A percentile compares a stretch with the other conserved stretches of the same genome.
Conservation (phyloP, 2,888 invertebrate species). For the Podotricha telesiphe region DNA sequence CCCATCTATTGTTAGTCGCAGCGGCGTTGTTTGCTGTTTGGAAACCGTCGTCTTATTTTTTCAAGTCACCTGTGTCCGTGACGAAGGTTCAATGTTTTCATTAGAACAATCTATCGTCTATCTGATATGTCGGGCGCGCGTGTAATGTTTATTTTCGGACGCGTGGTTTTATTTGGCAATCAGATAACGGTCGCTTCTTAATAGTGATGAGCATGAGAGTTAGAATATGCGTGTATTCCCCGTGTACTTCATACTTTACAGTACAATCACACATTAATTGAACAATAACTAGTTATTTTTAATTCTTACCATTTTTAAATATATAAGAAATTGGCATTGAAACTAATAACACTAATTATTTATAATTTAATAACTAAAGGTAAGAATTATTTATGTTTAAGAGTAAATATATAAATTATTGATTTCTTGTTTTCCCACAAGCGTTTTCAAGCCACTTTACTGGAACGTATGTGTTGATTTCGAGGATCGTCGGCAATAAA, state of each 20-base stretch:
- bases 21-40: slow-evolving; percentile 66
- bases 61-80: slow-evolving; percentile 67
- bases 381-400: not conserved
- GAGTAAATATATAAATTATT: not conserved
- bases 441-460: slow-evolving; percentile 28
- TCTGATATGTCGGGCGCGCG: slow-evolving; percentile 17
- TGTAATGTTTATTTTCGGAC: slow-evolving; percentile 14
- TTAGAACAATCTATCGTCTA: slow-evolving; percentile 46
- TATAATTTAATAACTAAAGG: not conserved
- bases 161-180: slow-evolving; percentile 20
- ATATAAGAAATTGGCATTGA: too few species aligned
- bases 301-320: not conserved
- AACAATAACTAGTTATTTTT: not conserved
- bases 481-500: slow-evolving; percentile 62
- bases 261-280: not conserved
- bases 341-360: not conserved
- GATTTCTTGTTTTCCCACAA: slow-evolving; percentile 13
- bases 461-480: slow-evolving; percentile 40
- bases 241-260: not conserved
- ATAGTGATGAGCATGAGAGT: not conserved
- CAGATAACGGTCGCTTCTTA: slow-evolving; percentile 3
- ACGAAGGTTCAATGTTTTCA: slow-evolving; percentile 70
- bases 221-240: not conserved
- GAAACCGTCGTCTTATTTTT: slow-evolving; percentile 61
- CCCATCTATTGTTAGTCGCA: slow-evolving; percentile 53